Conservation (phyloP, 2,888 invertebrate genomes). For the Melieria omissa region DNA sequence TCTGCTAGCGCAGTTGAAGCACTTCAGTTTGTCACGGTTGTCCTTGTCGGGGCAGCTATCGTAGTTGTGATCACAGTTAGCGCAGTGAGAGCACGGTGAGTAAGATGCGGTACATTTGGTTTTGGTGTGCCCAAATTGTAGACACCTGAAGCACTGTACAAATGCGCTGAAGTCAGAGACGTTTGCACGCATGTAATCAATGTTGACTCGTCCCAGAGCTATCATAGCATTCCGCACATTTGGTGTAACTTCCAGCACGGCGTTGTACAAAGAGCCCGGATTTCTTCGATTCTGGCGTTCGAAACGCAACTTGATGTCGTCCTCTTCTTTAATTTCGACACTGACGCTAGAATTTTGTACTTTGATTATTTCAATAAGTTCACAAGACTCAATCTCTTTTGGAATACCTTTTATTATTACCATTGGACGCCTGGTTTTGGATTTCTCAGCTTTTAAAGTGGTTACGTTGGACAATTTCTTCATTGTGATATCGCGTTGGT, state of each 20-base stretch:
- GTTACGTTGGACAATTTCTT: constrained; percentile 7
- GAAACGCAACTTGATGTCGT: neutral
- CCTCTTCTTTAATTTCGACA: neutral
- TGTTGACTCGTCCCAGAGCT: neutral
- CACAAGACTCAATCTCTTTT: neutral
- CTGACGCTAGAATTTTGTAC: neutral
- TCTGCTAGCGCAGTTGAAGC: constrained; percentile 8
- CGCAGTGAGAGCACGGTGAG: too few relatives aligned
- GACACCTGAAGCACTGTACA: too few relatives aligned
- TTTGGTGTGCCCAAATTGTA: too few relatives aligned
- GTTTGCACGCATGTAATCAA: neutral
- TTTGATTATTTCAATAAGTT: neutral
- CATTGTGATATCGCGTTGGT: neutral
- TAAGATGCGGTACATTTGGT: too few relatives aligned
- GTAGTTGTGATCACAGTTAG: too few relatives aligned
- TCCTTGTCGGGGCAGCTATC: too few relatives aligned
- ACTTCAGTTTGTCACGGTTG: neutral
- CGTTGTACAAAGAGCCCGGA: neutral
- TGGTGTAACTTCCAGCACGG: constrained; percentile 2
- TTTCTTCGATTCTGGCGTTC: neutral
- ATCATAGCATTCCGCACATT: neutral
- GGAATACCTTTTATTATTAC: constrained; percentile 7
- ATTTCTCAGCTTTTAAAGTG: neutral
- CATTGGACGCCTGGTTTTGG: neutral
- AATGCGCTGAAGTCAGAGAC: neutral